A percentile compares a stretch with the other conserved stretches of the same genome.
Evolutionary conservation across 2,113 vertebrate species (phyloP).

Genomic region (Epinephelus lanceolatus): DNA sequence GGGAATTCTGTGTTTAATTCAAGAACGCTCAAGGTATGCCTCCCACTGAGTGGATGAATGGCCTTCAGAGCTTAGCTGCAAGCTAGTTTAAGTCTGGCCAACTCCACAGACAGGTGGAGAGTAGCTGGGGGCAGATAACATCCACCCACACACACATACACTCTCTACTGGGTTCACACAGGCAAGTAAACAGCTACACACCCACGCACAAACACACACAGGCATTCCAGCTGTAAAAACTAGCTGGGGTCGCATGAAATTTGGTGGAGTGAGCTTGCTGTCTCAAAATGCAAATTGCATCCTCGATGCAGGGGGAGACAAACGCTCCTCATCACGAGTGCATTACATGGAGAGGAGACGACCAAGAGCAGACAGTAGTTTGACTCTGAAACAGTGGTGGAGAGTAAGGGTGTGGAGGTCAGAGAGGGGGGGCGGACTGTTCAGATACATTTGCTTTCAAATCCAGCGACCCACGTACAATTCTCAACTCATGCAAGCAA

Average conservation of each 20-base stretch:
- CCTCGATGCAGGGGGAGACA: background rate
- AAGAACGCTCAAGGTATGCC: background rate
- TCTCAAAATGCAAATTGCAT: slow-evolving; percentile 40
- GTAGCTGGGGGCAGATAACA: slow-evolving; percentile 21
- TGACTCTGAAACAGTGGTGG: background rate
- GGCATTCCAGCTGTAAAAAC: slow-evolving; percentile 24
- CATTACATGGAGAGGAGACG: background rate
- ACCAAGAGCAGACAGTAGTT: slow-evolving; percentile 5
- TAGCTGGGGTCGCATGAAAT: slow-evolving; percentile 38
- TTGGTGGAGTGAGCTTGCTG: background rate
- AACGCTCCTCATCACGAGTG: background rate
- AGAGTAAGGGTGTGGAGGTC: slow-evolving; percentile 7
- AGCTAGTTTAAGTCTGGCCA: slow-evolving; percentile 10
- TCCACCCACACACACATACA: slow-evolving; percentile 7
- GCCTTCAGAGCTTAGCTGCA: slow-evolving; percentile 33
- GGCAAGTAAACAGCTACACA: slow-evolving; percentile 19
- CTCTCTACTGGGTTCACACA: background rate
- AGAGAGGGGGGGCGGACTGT: background rate
- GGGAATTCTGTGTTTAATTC: slow-evolving; percentile 38
- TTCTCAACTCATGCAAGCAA: slow-evolving; percentile 9
- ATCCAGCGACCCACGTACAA: background rate
- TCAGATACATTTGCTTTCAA: slow-evolving; percentile 6
- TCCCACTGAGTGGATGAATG: slow-evolving; percentile 47
- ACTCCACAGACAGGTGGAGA: slow-evolving; percentile 41
- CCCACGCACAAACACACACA: slow-evolving; percentile 19